Percentiles rank a stretch among this genome's conserved stretches.
These are phyloP conservation scores for Neuroterus valhalla DNA, from an alignment of 1,140 invertebrate species.

Conservation along the genomic window DNA sequence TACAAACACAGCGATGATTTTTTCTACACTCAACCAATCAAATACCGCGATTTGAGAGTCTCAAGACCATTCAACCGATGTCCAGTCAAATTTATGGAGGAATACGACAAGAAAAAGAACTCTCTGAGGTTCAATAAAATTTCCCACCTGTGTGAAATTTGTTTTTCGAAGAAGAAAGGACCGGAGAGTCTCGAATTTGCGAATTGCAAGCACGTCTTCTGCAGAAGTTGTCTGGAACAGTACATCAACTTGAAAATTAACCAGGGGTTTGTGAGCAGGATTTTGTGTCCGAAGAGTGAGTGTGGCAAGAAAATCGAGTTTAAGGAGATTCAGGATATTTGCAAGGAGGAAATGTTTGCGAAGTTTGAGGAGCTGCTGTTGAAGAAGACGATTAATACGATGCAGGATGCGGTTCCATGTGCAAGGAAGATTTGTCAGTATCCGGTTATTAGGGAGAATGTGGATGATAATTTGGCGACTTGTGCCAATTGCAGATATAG, in stretches of 20 bases:
- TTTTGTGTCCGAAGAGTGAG: neutral
- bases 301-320: neutral
- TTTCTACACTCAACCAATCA: neutral
- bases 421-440: constrained; percentile 76
- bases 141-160: constrained; percentile 75
- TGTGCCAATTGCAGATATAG: constrained; percentile 77
- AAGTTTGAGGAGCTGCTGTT: constrained; percentile 78
- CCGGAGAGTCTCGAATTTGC: constrained; percentile 40
- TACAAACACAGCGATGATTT: neutral
- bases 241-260: neutral
- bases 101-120: neutral
- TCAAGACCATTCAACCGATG: neutral
- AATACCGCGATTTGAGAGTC: neutral
- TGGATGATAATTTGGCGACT: constrained; percentile 70
- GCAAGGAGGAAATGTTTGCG: constrained; percentile 72
- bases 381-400: constrained; percentile 74
- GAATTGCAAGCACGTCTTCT: constrained; percentile 17
- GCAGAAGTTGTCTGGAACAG: neutral
- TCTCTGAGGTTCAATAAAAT: constrained; percentile 48
- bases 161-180: constrained; percentile 73
- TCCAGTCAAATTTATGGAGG: neutral
- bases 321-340: constrained; percentile 58
- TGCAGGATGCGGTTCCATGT: constrained; percentile 78
- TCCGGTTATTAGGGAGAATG: constrained; percentile 73
- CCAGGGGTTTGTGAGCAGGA: neutral